Base-by-base conservation (phyloP, 1,140 invertebrate genomes). In the Orchesella cincta region DNA sequence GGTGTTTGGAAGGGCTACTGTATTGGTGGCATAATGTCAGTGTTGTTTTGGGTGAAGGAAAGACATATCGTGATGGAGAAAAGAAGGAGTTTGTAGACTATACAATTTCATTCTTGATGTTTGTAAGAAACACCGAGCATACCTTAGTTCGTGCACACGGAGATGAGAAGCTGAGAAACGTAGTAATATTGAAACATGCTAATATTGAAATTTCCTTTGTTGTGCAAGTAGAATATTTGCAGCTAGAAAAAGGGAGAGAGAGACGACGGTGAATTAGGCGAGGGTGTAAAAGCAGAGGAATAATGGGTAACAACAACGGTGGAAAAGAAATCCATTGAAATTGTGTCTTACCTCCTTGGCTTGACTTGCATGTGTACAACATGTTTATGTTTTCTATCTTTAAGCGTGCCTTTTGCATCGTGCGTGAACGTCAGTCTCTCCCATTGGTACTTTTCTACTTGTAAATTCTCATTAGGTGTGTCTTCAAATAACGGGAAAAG, bases 381-480 rank as follows among this genome's bases (percentile, higher is more conserved):
- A 5, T 46, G 39, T n/a, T n/a, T 46, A 46, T 46, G 39, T 46
- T 46, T 18, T 46, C 18, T 57, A 57, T 14, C 23, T 57, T 57
- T 14, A 57, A 57, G 52, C 8, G 23, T 14, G 52, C 52, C 8
- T 8, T 26, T 18, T n/a, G 3, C 23, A n/a, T 14, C 52, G 52
- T 57, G 52, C 23, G 52, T 57, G 52, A 57, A 23, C 3, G 14
- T 18, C 8, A 3, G 52, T 57, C 23, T 8, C 8, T 57, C 12
- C 23, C 23, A 46, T 46, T 5, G 5, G 23, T 26, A n/a, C 52
- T 57, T 3, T 57, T n/a, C 52, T 57, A 18, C 52, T 57, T 57
- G 52, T 57, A 57, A 57, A 57, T 57, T 80, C 79, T 80, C 79
- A 80, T 80, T 80, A 80, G 79, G 79, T 76, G 79, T 80, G 79